These are phyloP conservation scores for Oxygymnocypris stewartii DNA, from an alignment of 2,113 vertebrate species.

Conservation along the genomic window DNA sequence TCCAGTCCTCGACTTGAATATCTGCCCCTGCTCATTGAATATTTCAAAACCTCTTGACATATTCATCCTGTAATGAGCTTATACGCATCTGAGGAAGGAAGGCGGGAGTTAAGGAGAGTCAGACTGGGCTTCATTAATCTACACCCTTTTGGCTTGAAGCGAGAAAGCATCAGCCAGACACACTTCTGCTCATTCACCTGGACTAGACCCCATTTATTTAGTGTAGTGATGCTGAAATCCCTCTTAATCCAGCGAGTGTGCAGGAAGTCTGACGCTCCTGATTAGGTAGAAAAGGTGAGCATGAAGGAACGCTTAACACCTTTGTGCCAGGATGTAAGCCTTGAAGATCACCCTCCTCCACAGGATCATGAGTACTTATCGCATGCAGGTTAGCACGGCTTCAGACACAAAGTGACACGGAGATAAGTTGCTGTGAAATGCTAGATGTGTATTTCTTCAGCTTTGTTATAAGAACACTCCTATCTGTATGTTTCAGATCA, in stretches of 20 bases:
- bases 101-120: constrained; percentile 27
- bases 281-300: constrained; percentile 43
- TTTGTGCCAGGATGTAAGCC: constrained; percentile 27
- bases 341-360: constrained; percentile 18
- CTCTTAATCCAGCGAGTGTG: constrained; percentile 51
- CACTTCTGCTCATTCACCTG: constrained; percentile 42
- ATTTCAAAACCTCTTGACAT: constrained; percentile 67
- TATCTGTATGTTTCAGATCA: neutral
- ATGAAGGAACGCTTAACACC: constrained; percentile 34
- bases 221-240: constrained; percentile 36
- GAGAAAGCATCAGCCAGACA: constrained; percentile 33
- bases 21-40: constrained; percentile 66
- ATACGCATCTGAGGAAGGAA: constrained; percentile 51
- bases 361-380: constrained; percentile 20
- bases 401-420: neutral
- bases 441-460: neutral
- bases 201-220: constrained; percentile 42
- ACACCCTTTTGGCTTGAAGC: constrained; percentile 43
- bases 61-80: constrained; percentile 63
- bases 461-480: neutral
- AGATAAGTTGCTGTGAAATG: neutral
- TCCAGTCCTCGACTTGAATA: constrained; percentile 52
- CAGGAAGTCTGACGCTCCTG: constrained; percentile 31
- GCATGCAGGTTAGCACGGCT: neutral
- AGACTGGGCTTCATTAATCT: constrained; percentile 59